These are phyloP conservation scores for Chelon auratus DNA, from an alignment of 2,797 vertebrate genomes.

Conservation along the genomic window DNA sequence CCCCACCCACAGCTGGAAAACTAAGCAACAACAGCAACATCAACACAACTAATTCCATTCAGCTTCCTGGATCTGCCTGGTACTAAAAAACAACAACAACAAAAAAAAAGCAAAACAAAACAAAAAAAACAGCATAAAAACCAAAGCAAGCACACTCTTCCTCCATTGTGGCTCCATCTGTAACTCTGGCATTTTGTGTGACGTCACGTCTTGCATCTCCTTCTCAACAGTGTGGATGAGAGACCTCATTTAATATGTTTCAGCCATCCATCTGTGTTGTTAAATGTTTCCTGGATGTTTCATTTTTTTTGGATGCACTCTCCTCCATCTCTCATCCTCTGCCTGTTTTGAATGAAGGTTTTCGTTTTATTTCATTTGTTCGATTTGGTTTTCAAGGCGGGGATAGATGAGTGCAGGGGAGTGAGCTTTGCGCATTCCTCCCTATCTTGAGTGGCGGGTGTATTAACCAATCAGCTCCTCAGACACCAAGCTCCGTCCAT, in stretches of 20 bases:
- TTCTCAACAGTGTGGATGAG: conserved; percentile 91
- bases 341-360: conserved; percentile 83
- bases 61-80: conserved; percentile 92
- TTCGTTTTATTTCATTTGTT: conserved; percentile 44
- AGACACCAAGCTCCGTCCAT: conserved; percentile 58
- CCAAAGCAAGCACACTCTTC: conserved; percentile 72
- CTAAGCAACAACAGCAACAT: conserved; percentile 83
- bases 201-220: conserved; percentile 86
- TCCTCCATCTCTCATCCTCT: conserved; percentile 75
- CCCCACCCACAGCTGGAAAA: conserved; percentile 88
- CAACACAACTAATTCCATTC: conserved; percentile 92
- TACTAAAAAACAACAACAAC: conserved; percentile 85
- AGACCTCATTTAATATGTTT: conserved; percentile 74
- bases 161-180: conserved; percentile 80
- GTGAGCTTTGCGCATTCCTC: conserved; percentile 56
- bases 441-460: conserved; percentile 55
- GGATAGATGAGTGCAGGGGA: conserved; percentile 87
- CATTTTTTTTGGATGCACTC: conserved; percentile 85
- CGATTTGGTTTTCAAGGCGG: conserved; percentile 59
- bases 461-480: conserved; percentile 66
- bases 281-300: conserved; percentile 61
- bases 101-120: conserved; percentile 71
- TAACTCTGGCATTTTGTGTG: conserved; percentile 88
- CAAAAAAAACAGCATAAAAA: conserved; percentile 38
- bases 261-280: conserved; percentile 70